These are phyloP conservation scores for Sisor rabdophorus DNA, from an alignment of 2,113 vertebrate species.

Conservation along the genomic window DNA sequence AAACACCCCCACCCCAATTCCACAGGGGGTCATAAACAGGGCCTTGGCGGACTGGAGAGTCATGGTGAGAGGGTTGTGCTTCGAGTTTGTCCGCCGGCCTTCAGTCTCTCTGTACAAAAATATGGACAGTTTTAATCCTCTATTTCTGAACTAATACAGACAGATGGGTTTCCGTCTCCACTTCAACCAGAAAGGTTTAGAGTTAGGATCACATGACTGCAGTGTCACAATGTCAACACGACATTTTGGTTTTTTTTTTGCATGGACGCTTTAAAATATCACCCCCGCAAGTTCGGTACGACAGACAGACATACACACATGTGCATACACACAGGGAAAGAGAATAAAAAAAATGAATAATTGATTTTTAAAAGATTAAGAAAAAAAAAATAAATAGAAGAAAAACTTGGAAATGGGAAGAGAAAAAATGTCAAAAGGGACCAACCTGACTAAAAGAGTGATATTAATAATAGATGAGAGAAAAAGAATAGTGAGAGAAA, in stretches of 20 bases:
- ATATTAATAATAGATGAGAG: not conserved
- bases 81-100: conserved; percentile 64
- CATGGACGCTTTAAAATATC: conserved; percentile 11
- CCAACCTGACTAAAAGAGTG: not conserved
- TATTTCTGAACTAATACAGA: conserved; percentile 50
- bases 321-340: not conserved
- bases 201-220: not conserved
- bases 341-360: not conserved
- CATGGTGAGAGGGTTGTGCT: conserved; percentile 73
- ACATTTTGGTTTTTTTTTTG: not conserved
- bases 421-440: not conserved
- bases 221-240: no score
- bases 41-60: conserved; percentile 66
- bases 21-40: conserved; percentile 45
- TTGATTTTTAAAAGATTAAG: not conserved
- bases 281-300: not conserved
- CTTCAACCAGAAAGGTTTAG: conserved; percentile 18
- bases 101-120: conserved; percentile 43
- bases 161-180: conserved; percentile 55
- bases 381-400: not conserved
- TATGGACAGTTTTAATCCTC: conserved; percentile 49
- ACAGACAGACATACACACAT: not conserved
- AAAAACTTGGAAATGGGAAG: no score
- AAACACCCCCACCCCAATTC: not conserved
- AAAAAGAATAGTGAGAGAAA: not conserved